phyloP scores from a whole-genome alignment of 2,797 vertebrate species.

The Acipenser ruthenus region DNA sequence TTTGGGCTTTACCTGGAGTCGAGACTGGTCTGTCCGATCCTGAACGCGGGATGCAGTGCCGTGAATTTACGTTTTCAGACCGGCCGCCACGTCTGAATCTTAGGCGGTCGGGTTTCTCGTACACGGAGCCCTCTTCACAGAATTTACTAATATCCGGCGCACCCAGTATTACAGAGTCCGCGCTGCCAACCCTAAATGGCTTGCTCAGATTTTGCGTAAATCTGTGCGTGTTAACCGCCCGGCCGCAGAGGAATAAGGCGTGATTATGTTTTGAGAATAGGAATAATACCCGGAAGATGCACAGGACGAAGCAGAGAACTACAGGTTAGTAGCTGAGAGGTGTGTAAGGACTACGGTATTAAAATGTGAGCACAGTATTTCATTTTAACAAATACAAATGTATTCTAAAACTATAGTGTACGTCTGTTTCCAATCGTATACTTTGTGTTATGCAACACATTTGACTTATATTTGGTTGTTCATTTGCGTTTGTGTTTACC shows the following conservation, averaged over 20 bases:
- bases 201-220: not conserved
- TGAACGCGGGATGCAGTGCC: not conserved
- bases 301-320: not conserved
- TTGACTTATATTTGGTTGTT: too few species aligned
- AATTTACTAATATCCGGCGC: not conserved
- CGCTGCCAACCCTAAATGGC: not conserved
- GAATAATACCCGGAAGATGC: not conserved
- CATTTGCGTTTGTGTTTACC: too few species aligned
- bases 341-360: too few species aligned
- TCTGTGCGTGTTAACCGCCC: too few species aligned
- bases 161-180: not conserved
- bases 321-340: too few species aligned
- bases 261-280: constrained; percentile 6
- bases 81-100: constrained; percentile 21
- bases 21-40: not conserved
- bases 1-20: constrained; percentile 5
- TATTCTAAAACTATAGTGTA: too few species aligned
- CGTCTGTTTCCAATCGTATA: too few species aligned
- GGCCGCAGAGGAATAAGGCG: not conserved
- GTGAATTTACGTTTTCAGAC: constrained; percentile 10
- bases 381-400: too few species aligned
- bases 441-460: too few species aligned
- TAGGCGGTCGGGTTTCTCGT: not conserved
- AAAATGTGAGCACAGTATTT: too few species aligned
- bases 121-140: not conserved